phyloP scores from a whole-genome alignment of 2,797 vertebrate genomes.

The Lophotriccus pileatus region DNA sequence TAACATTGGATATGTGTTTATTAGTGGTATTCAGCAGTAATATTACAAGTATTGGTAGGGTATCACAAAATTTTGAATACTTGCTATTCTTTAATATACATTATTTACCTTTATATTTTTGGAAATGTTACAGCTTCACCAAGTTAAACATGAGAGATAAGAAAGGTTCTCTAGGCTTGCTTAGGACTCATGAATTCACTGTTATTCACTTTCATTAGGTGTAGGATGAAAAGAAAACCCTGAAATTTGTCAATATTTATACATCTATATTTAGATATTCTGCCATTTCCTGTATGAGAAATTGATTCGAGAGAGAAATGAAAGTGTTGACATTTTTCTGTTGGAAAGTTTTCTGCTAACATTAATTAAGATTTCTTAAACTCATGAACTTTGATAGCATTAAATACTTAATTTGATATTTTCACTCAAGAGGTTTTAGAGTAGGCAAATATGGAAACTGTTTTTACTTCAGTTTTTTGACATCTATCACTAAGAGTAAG shows the following conservation, averaged over 20 bases:
- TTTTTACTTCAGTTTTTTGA: neutral
- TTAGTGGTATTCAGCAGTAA: conserved; percentile 10
- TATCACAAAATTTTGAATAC: conserved; percentile 55
- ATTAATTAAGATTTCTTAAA: conserved; percentile 41
- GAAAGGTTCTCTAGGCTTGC: neutral
- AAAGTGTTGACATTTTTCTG: conserved; percentile 29
- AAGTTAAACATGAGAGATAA: neutral
- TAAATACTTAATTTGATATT: neutral
- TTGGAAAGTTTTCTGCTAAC: neutral
- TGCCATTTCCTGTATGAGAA: neutral
- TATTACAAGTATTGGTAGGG: conserved; percentile 26
- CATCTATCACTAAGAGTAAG: neutral
- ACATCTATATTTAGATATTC: conserved; percentile 17
- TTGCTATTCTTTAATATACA: conserved; percentile 10
- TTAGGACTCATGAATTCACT: conserved; percentile 3
- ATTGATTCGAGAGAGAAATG: neutral
- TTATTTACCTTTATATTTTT: conserved; percentile 51
- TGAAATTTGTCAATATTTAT: conserved; percentile 44
- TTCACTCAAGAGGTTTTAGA: neutral
- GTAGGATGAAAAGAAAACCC: neutral
- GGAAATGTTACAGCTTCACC: conserved; percentile 32
- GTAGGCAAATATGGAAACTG: neutral
- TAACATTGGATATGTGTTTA: conserved; percentile 22
- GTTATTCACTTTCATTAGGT: conserved; percentile 36
- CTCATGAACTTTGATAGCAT: neutral